Conservation (phyloP, 2,113 vertebrate species). For the Ictalurus furcatus region DNA sequence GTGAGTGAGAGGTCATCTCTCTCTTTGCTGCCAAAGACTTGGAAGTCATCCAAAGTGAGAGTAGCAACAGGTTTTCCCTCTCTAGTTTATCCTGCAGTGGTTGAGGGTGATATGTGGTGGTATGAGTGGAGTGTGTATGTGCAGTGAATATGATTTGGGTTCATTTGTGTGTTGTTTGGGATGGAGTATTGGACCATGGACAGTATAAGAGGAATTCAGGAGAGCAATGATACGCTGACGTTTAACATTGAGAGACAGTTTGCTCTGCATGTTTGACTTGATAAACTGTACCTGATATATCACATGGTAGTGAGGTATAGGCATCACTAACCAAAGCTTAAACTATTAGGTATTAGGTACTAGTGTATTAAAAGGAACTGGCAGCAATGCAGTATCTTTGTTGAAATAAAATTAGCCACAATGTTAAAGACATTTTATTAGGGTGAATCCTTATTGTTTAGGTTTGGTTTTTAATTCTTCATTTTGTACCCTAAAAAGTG, state of each 20-base stretch:
- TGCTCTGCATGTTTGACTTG: not conserved
- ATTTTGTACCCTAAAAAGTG: not conserved
- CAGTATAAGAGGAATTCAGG: slow-evolving; percentile 15
- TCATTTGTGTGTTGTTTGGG: not conserved
- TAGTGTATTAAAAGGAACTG: not conserved
- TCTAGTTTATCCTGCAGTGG: slow-evolving; percentile 53
- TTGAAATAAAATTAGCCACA: not conserved
- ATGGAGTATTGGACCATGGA: not conserved
- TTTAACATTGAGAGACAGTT: slow-evolving; percentile 9
- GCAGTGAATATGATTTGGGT: slow-evolving; percentile 1
- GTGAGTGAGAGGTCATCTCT: slow-evolving; percentile 70
- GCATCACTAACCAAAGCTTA: slow-evolving; percentile 12
- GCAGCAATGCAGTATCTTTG: not conserved
- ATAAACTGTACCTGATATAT: not conserved
- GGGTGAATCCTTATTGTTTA: not conserved
- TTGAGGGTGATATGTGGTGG: slow-evolving; percentile 15
- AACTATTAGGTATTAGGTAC: not conserved
- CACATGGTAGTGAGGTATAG: not conserved
- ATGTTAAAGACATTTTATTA: not conserved
- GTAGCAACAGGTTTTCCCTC: slow-evolving; percentile 55
- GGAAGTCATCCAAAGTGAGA: slow-evolving; percentile 62
- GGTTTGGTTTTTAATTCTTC: not conserved
- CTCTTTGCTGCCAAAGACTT: slow-evolving; percentile 67
- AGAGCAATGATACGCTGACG: not conserved
- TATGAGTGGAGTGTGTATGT: slow-evolving; percentile 13